Conservation (phyloP, 92 coral and sea anemone genomes). For the Montipora capitata region DNA sequence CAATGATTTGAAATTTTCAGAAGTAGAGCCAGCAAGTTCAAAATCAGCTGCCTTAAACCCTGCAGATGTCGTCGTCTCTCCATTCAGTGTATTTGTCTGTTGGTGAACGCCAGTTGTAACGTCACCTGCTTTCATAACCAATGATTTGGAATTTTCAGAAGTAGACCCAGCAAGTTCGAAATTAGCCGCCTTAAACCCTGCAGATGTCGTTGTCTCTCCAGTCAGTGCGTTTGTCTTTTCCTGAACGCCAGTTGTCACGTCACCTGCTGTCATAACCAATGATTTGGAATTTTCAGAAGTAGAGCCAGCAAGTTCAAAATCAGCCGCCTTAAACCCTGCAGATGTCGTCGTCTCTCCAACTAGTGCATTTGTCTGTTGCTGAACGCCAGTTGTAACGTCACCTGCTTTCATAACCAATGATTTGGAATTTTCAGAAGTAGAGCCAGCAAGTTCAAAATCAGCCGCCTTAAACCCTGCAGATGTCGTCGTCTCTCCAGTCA, state of each 20-base stretch:
- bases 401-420: not conserved
- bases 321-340: conserved; percentile 4
- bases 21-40: conserved; percentile 23
- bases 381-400: conserved; percentile 11
- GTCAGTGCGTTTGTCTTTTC: conserved; percentile 17
- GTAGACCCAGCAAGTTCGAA: conserved; percentile 14
- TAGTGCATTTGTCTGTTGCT: not conserved
- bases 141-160: conserved; percentile 31
- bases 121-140: conserved; percentile 24
- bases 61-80: conserved; percentile 30
- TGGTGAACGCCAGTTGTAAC: conserved; percentile 6
- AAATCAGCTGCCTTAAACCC: conserved; percentile 8
- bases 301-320: conserved; percentile 21
- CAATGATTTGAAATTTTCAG: conserved; percentile 34
- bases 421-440: conserved; percentile 2
- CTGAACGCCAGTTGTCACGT: conserved; percentile 22
- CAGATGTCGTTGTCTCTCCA: conserved; percentile 44
- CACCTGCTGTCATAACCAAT: conserved; percentile 14
- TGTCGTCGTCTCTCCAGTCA: conserved; percentile 5
- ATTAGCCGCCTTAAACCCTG: conserved; percentile 22
- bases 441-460: conserved; percentile 23
- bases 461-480: conserved; percentile 25
- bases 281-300: conserved; percentile 24
- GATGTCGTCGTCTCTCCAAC: conserved; percentile 14
- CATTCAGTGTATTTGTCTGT: conserved; percentile 12